A percentile compares a stretch with the other conserved stretches of the same genome.
These are phyloP conservation scores for Mus caroli DNA, from an alignment of 2,797 vertebrate genomes.

Conservation along the genomic window DNA sequence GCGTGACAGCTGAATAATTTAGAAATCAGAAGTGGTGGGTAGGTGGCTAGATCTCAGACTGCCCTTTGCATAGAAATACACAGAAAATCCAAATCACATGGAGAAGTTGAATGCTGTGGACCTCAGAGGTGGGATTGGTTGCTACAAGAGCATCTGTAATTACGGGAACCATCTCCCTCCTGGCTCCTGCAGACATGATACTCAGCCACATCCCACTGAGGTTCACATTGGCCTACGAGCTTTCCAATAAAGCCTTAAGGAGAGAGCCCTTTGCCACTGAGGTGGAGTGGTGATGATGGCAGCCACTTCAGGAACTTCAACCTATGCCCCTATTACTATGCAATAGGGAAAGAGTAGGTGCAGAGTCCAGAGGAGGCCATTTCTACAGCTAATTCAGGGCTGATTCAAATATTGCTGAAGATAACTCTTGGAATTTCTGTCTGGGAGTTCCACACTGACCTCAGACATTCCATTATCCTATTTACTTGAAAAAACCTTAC, in stretches of 20 bases:
- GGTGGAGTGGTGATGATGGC: not conserved
- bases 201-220: not conserved
- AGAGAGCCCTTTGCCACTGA: not conserved
- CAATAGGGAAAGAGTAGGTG: not conserved
- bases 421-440: not conserved
- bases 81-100: not conserved
- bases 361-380: not conserved
- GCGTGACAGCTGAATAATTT: not conserved
- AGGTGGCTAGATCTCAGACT: not conserved
- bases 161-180: not conserved
- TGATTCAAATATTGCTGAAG: not conserved
- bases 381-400: not conserved
- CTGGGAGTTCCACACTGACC: not conserved
- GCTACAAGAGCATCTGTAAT: not conserved
- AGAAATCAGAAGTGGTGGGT: not conserved
- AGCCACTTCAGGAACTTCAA: not conserved
- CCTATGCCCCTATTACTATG: not conserved
- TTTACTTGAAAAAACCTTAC: not conserved
- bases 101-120: not conserved
- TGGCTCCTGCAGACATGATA: not conserved
- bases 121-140: not conserved
- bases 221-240: not conserved
- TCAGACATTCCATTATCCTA: not conserved
- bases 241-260: not conserved
- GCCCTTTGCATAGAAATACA: not conserved